Evolutionary conservation across 2,113 vertebrate genomes (phyloP).

Genomic region (Galbula dea): DNA sequence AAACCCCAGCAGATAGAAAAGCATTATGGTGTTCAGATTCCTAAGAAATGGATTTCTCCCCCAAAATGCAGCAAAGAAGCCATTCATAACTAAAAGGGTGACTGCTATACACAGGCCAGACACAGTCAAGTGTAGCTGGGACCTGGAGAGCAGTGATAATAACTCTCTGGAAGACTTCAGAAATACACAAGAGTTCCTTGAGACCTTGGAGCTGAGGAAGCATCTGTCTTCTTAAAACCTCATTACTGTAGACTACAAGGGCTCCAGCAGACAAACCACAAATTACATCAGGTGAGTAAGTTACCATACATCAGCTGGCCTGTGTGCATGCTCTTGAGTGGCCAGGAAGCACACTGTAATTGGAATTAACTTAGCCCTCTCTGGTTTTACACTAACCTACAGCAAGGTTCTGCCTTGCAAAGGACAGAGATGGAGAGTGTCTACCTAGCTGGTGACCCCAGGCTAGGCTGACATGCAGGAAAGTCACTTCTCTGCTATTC

Average conservation of each 20-base stretch:
- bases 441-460: neutral
- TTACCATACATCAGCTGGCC: conserved; percentile 31
- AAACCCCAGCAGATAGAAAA: neutral
- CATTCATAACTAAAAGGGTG: neutral
- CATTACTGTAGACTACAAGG: neutral
- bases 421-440: neutral
- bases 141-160: neutral
- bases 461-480: neutral
- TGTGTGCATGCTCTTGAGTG: neutral
- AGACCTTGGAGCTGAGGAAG: conserved; percentile 47
- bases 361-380: neutral
- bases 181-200: conserved; percentile 1
- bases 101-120: neutral
- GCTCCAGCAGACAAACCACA: conserved; percentile 39
- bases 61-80: neutral
- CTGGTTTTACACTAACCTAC: neutral
- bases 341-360: neutral
- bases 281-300: conserved; percentile 50
- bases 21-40: neutral
- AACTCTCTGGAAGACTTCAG: neutral
- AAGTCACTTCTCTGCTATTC: neutral
- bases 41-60: neutral
- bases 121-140: neutral
- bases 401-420: neutral
- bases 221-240: conserved; percentile 58